Evolutionary conservation across 2,888 invertebrate genomes (phyloP).

Genomic region (Drosophila paracracens): DNA sequence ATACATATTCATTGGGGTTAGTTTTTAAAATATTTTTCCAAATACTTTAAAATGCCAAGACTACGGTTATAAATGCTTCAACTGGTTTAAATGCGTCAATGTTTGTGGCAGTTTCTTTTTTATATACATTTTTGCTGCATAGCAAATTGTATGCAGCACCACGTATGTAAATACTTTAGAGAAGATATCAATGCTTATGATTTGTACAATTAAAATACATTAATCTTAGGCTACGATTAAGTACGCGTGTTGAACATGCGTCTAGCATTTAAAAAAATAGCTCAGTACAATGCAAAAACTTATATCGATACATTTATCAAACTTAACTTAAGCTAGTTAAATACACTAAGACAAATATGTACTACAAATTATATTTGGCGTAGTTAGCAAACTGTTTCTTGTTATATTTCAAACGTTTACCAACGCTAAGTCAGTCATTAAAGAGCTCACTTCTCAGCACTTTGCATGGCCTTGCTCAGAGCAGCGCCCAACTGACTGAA

Average conservation of each 20-base stretch:
- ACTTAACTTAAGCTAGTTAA: conserved; percentile 25
- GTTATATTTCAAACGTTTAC: conserved; percentile 37
- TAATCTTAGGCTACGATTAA: conserved; percentile 33
- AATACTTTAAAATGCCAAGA: conserved; percentile 20
- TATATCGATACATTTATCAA: conserved; percentile 8
- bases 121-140: conserved; percentile 71
- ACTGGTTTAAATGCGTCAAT: conserved; percentile 72
- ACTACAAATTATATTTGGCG: conserved; percentile 69
- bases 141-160: conserved; percentile 48
- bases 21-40: conserved; percentile 18
- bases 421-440: conserved; percentile 56
- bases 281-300: conserved; percentile 39
- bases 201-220: conserved; percentile 49
- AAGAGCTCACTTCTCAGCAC: conserved; percentile 73
- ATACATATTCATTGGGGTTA: conserved; percentile 29
- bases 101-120: conserved; percentile 57
- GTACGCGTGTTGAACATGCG: conserved; percentile 66
- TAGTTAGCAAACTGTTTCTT: conserved; percentile 51
- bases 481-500: conserved; percentile 85
- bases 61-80: conserved; percentile 72
- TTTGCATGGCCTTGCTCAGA: conserved; percentile 84
- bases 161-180: conserved; percentile 60
- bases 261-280: conserved; percentile 29
- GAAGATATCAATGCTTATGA: conserved; percentile 60
- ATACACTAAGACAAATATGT: conserved; percentile 40